Conservation (phyloP, 2,888 invertebrate genomes). For the Noctuana brunneofusca region DNA sequence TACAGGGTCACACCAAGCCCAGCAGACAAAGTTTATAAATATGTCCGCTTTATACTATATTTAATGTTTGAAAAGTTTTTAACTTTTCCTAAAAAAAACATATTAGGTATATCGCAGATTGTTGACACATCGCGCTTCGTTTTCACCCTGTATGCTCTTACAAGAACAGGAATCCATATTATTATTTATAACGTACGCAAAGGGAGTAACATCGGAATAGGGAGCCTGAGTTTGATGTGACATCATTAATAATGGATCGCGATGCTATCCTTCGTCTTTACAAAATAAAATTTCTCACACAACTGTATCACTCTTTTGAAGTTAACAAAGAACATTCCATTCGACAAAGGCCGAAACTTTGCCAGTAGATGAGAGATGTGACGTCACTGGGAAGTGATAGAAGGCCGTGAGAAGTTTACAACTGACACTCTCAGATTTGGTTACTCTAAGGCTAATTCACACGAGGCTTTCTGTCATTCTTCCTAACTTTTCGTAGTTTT, state of each 20-base stretch:
- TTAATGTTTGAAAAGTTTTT: too few relatives aligned
- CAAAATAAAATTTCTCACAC: constrained; percentile 20
- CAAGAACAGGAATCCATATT: background rate
- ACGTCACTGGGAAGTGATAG: constrained; percentile 48
- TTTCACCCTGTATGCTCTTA: background rate
- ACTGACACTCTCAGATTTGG: constrained; percentile 58
- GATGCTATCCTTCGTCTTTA: constrained; percentile 10
- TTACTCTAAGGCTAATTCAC: background rate
- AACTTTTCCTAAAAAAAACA: too few relatives aligned
- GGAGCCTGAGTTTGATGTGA: constrained; percentile 27
- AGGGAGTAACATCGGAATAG: constrained; percentile 11
- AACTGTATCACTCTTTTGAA: constrained; percentile 22
- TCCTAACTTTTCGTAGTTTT: too few relatives aligned
- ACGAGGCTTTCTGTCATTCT: too few relatives aligned
- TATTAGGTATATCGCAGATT: too few relatives aligned
- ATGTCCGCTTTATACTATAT: too few relatives aligned
- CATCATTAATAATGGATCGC: constrained; percentile 29
- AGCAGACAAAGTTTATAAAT: too few relatives aligned
- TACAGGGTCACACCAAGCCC: too few relatives aligned
- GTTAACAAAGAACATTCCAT: constrained; percentile 38
- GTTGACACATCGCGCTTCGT: background rate
- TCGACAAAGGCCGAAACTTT: constrained; percentile 47
- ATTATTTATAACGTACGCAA: constrained; percentile 8
- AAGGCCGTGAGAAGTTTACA: constrained; percentile 55
- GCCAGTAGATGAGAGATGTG: constrained; percentile 50